phyloP scores from a whole-genome alignment of 2,113 vertebrate species.

The Philantomba maxwellii region DNA sequence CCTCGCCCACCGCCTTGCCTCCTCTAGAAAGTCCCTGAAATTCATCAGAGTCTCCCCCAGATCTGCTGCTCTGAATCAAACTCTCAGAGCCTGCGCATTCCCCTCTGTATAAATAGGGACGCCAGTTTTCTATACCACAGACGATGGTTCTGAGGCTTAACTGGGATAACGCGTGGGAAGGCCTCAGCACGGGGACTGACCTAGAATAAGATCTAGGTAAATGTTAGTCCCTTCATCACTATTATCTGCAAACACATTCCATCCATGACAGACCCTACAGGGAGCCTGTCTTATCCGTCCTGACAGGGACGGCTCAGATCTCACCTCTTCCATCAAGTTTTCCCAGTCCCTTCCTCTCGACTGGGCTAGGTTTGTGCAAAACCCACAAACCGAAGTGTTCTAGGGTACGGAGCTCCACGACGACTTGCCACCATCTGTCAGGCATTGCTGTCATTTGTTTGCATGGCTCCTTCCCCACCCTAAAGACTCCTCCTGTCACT shows the following conservation, averaged over 20 bases:
- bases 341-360: background rate
- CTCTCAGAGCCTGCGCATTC: background rate
- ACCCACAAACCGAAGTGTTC: background rate
- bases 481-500: background rate
- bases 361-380: background rate
- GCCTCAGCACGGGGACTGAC: background rate
- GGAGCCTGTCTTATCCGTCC: background rate
- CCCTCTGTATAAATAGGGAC: background rate
- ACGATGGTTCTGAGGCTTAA: background rate
- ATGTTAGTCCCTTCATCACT: background rate
- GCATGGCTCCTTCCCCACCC: background rate
- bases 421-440: background rate
- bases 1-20: background rate
- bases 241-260: background rate
- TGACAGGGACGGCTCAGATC: background rate
- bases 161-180: background rate
- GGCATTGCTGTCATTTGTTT: background rate
- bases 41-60: background rate
- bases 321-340: background rate
- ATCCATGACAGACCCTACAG: background rate
- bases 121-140: background rate
- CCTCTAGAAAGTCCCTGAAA: background rate
- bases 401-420: fast-evolving
- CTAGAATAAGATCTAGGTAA: background rate
- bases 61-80: background rate